A percentile compares a stretch with the other conserved stretches of the same genome.
These are phyloP conservation scores for Cydia amplana DNA, from an alignment of 1,140 invertebrate species.

Conservation along the genomic window DNA sequence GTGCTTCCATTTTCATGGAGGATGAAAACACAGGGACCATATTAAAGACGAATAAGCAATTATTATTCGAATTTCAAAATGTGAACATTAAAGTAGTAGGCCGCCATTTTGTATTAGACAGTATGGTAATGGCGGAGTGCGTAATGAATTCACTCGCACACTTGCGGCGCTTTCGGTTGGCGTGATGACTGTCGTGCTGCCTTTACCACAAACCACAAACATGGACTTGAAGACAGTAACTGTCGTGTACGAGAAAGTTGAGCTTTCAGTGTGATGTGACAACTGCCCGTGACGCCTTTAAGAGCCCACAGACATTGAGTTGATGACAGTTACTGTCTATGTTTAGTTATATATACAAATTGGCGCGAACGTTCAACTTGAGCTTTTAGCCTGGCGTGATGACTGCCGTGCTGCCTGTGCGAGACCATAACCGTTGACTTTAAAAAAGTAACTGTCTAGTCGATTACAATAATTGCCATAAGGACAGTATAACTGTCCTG, in stretches of 20 bases:
- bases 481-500: too few species aligned
- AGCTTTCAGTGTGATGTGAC: too few species aligned
- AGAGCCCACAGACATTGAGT: neutral
- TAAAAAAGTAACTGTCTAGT: too few species aligned
- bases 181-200: neutral
- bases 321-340: neutral
- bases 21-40: too few species aligned
- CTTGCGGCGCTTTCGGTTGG: neutral
- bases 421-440: too few species aligned
- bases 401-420: too few species aligned
- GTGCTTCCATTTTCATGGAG: too few species aligned
- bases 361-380: too few species aligned
- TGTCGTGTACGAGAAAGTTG: neutral
- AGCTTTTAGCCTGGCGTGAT: too few species aligned
- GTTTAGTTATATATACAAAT: too few species aligned
- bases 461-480: too few species aligned
- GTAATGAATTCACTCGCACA: slow-evolving; percentile 14
- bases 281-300: too few species aligned
- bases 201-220: neutral
- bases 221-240: neutral
- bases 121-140: neutral
- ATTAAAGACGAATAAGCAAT: neutral
- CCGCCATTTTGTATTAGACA: slow-evolving; percentile 8
- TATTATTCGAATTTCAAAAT: neutral
- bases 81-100: neutral